phyloP scores from a whole-genome alignment of 2,888 invertebrate genomes.

The Parnassius apollo region DNA sequence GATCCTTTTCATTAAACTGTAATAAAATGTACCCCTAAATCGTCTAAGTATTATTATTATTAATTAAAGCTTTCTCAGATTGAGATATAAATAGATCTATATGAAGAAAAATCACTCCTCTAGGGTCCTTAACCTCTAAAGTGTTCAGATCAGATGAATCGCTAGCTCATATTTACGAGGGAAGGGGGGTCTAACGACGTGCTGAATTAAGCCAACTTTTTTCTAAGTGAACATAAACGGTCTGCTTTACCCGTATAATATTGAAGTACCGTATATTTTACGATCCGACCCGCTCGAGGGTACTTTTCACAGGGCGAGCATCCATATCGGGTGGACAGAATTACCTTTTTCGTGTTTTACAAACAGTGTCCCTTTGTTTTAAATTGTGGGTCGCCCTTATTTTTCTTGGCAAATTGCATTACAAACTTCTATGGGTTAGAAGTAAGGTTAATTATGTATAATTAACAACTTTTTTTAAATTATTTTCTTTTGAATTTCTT shows the following conservation, averaged over 20 bases:
- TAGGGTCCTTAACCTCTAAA: slow-evolving; percentile 29
- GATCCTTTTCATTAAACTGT: no score
- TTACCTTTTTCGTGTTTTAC: slow-evolving; percentile 67
- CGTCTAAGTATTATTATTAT: no score
- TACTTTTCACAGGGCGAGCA: slow-evolving; percentile 57
- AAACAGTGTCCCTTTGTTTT: slow-evolving; percentile 43
- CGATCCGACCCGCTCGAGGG: slow-evolving; percentile 70
- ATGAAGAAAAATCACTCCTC: slow-evolving; percentile 8
- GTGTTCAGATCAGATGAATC: slow-evolving; percentile 67
- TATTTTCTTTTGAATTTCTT: neutral
- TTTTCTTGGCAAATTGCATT: slow-evolving; percentile 24
- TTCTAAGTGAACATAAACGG: slow-evolving; percentile 77
- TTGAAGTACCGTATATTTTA: slow-evolving; percentile 78
- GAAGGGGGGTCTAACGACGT: slow-evolving; percentile 51
- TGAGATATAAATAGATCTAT: neutral
- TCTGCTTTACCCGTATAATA: slow-evolving; percentile 64
- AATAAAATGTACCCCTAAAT: no score
- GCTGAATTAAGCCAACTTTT: slow-evolving; percentile 78
- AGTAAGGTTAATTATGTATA: slow-evolving; percentile 15
- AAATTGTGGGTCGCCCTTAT: slow-evolving; percentile 26
- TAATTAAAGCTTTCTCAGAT: neutral
- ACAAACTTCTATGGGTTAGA: slow-evolving; percentile 15
- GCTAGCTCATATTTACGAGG: slow-evolving; percentile 64
- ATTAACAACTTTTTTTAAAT: slow-evolving; percentile 2
- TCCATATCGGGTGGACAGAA: slow-evolving; percentile 69